Evolutionary conservation across 2,888 invertebrate genomes (phyloP).

Genomic region (Glyphotaelius pellucidus): DNA sequence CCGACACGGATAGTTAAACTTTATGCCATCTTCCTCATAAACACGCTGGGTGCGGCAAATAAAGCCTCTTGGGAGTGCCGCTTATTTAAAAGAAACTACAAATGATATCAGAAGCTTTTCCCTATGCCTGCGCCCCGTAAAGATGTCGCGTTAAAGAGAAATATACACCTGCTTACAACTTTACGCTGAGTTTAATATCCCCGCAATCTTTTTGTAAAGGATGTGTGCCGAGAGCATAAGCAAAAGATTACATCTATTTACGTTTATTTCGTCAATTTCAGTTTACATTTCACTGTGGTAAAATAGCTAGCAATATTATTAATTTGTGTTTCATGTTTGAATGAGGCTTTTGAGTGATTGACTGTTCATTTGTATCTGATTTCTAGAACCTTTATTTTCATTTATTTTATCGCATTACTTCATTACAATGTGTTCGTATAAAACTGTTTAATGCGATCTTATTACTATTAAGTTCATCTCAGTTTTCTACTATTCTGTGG

Average conservation of each 20-base stretch:
- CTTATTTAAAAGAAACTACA: slow-evolving; percentile 28
- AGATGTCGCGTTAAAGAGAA: slow-evolving; percentile 34
- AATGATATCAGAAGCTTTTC: not conserved
- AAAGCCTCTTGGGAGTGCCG: not conserved
- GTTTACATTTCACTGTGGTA: not conserved
- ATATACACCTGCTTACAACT: slow-evolving; percentile 40
- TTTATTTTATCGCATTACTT: not conserved
- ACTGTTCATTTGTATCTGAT: not conserved
- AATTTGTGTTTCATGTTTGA: not conserved
- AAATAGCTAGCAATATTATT: not conserved
- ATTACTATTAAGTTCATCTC: too few species aligned
- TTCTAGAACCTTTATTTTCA: not conserved
- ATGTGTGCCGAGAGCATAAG: not conserved
- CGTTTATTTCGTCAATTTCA: not conserved
- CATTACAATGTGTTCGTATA: not conserved
- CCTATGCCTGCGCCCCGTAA: not conserved
- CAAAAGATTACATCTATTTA: not conserved
- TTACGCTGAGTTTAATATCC: not conserved
- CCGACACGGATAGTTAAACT: slow-evolving; percentile 59
- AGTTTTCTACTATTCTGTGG: too few species aligned
- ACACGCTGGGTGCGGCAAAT: slow-evolving; percentile 8
- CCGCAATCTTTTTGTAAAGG: not conserved
- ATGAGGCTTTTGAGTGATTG: not conserved
- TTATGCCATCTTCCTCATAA: slow-evolving; percentile 25
- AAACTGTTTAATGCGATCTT: not conserved